Conservation (phyloP, 2,113 vertebrate species). For the Rhadina sibilatrix region DNA sequence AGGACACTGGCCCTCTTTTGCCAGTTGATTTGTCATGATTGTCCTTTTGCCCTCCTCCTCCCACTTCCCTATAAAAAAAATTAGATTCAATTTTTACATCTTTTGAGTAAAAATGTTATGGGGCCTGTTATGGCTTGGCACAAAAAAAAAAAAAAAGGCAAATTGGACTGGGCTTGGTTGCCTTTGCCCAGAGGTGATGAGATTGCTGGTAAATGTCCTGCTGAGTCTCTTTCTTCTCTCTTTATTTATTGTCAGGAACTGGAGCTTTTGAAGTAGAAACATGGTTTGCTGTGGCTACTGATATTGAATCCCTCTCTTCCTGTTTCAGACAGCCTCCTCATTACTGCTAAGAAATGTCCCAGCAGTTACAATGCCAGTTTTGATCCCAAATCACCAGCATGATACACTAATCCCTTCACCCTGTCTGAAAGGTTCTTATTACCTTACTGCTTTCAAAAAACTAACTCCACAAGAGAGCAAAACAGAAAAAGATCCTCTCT, state of each 20-base stretch:
- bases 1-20: neutral
- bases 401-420: neutral
- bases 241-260: neutral
- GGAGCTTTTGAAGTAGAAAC: neutral
- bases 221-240: neutral
- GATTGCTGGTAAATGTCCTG: neutral
- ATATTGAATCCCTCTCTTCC: neutral
- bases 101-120: neutral
- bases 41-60: fast-evolving
- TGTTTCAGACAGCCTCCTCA: neutral
- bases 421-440: neutral
- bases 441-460: neutral
- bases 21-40: neutral
- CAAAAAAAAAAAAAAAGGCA: neutral
- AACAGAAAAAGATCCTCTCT: neutral
- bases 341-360: neutral
- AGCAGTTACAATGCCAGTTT: neutral
- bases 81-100: neutral
- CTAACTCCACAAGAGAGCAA: neutral
- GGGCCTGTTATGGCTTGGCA: neutral
- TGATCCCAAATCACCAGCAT: neutral
- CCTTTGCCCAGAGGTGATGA: neutral
- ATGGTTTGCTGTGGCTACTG: neutral
- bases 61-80: neutral
- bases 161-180: neutral